These are phyloP conservation scores for Nyctereutes procyonoides DNA, from an alignment of 2,113 vertebrate genomes.

Conservation along the genomic window DNA sequence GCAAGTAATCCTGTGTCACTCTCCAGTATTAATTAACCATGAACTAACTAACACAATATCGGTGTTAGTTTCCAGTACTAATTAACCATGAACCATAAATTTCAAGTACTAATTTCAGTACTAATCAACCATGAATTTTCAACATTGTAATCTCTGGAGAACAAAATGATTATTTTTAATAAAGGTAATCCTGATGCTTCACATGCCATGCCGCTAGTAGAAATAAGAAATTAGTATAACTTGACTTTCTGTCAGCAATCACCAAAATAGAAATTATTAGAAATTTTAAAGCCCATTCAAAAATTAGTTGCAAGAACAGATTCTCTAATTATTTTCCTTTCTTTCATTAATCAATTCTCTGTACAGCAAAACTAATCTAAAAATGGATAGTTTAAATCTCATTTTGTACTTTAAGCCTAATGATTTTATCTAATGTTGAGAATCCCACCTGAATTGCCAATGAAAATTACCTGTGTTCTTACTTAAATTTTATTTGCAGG, in stretches of 20 bases:
- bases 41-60: background rate
- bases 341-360: conserved; percentile 14
- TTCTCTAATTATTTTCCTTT: background rate
- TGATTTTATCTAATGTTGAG: background rate
- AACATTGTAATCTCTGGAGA: background rate
- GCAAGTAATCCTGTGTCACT: background rate
- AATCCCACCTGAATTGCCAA: background rate
- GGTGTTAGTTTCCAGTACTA: background rate
- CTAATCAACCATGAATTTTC: background rate
- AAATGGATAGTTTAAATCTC: conserved; percentile 21
- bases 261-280: conserved; percentile 29
- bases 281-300: conserved; percentile 30
- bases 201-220: background rate
- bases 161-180: background rate
- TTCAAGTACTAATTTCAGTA: background rate
- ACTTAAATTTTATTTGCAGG: background rate
- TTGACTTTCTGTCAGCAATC: conserved; percentile 15
- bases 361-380: background rate
- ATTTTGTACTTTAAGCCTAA: conserved; percentile 14
- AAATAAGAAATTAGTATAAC: conserved; percentile 20
- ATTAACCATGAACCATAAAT: background rate
- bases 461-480: conserved; percentile 62
- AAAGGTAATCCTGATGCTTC: background rate
- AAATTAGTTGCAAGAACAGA: conserved; percentile 45
- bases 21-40: background rate